Percentiles rank a stretch among this genome's conserved stretches.
phyloP scores from a whole-genome alignment of 2,888 invertebrate species.

The Nephrocerus scutellatus region DNA sequence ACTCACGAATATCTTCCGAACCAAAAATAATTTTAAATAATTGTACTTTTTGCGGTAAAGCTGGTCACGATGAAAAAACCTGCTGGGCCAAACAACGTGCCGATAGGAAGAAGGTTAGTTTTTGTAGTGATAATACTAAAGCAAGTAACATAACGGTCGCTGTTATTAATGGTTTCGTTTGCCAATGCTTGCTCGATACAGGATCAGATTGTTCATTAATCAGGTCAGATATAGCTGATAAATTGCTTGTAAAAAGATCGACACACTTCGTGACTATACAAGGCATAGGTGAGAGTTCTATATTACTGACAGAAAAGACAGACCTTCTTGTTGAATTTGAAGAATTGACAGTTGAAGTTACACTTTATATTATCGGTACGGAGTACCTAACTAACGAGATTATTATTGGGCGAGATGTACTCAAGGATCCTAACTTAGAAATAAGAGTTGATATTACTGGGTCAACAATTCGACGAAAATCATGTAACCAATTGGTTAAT shows the following conservation, averaged over 20 bases:
- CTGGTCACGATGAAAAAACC: slow-evolving; percentile 4
- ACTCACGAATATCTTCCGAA: background rate
- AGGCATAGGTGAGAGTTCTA: slow-evolving; percentile 1
- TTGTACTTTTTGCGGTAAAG: slow-evolving; percentile 5
- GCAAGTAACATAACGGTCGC: background rate
- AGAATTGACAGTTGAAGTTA: background rate
- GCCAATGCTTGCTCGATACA: slow-evolving; percentile 5
- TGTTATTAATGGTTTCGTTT: slow-evolving; percentile 1
- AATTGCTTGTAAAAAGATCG: background rate
- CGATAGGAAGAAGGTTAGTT: slow-evolving; percentile 4
- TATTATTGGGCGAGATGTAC: slow-evolving; percentile 2
- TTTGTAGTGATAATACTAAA: slow-evolving; percentile 1
- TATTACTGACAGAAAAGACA: slow-evolving; percentile 6
- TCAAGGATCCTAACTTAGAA: slow-evolving; percentile 4
- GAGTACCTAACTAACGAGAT: slow-evolving; percentile 2
- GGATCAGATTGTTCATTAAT: slow-evolving; percentile 5
- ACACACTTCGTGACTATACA: background rate
- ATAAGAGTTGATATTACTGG: background rate
- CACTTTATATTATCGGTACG: slow-evolving; percentile 1
- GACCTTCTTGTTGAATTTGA: slow-evolving; percentile 8
- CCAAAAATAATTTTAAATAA: background rate
- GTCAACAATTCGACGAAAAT: slow-evolving; percentile 2
- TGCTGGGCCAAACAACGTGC: slow-evolving; percentile 9
- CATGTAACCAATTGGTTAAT: background rate
- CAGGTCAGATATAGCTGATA: background rate